A percentile compares a stretch with the other conserved stretches of the same genome.
phyloP scores from a whole-genome alignment of 35 echinoderm and acorn worm species.

The Patiria miniata region DNA sequence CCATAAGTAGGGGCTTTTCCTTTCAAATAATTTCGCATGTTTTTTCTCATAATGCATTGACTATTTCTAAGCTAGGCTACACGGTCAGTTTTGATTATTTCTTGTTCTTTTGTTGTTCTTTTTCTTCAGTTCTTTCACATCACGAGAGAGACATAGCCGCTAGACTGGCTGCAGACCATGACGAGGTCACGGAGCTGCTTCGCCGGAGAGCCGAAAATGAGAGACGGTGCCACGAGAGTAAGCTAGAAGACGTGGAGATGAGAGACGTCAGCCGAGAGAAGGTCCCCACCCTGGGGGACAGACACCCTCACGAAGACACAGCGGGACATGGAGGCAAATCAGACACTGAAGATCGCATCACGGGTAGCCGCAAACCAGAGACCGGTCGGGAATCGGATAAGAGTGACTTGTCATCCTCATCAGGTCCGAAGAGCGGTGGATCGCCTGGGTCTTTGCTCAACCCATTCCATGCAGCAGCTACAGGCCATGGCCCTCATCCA shows the following conservation, averaged over 20 bases:
- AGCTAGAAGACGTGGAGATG: conserved; percentile 65
- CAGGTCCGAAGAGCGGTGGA: background rate
- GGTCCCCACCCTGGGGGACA: conserved; percentile 30
- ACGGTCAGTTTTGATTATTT: background rate
- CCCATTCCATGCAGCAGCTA: conserved; percentile 25
- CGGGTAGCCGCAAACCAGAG: conserved; percentile 39
- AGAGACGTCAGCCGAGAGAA: conserved; percentile 54
- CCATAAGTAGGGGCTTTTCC: too few relatives aligned
- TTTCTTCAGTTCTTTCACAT: background rate
- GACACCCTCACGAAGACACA: conserved; percentile 47
- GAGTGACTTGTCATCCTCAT: conserved; percentile 36
- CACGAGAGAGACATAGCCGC: background rate
- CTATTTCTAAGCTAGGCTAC: too few relatives aligned
- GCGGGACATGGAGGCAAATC: conserved; percentile 1
- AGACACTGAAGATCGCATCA: conserved; percentile 1
- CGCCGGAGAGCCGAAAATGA: conserved; percentile 2
- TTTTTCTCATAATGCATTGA: too few relatives aligned
- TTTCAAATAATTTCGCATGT: too few relatives aligned
- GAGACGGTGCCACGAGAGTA: conserved; percentile 13
- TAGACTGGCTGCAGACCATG: background rate
- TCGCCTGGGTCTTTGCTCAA: conserved; percentile 15
- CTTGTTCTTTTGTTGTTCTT: background rate
- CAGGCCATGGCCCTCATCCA: conserved; percentile 56
- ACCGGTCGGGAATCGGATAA: conserved; percentile 38
- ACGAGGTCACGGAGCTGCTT: background rate